Base-by-base conservation (phyloP, 2,888 invertebrate genomes). In the Pollenia angustigena region DNA sequence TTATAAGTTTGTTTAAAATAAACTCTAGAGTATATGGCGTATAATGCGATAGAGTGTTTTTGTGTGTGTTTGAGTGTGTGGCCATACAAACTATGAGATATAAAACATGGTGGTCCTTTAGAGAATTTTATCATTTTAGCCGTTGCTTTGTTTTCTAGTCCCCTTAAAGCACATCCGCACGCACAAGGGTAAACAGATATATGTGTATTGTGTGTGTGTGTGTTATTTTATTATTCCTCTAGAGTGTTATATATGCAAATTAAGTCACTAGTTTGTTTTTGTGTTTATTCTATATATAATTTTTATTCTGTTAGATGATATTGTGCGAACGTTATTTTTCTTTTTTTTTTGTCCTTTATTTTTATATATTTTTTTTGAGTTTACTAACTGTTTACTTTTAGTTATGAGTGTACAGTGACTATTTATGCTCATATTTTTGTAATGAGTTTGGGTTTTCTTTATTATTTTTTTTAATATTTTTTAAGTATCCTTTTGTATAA, bases 221-320 rank as follows among this genome's bases (percentile, higher is more conserved):
- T 40, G 2, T 64, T 69, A 16, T 69, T 8, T 91, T 90, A 90
- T 64, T 90, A 89, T 89, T 91, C 88, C 91, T 91, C 90, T 88
- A 90, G 92, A 90, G 92, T 90, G 90, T 91, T 91, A 90, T 91
- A 90, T 91, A 92, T 92, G 91, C 91, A 91, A 91, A 91, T 91
- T 91, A 91, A 92, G 90, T 90, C 89, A 90, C 90, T 89, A 90
- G 90, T 90, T 90, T 89, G 32, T 72, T 79, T 79, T 78, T 52
- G 14, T 76, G 50, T 18, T 40, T 2, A 32, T 16, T 11, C 8
- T 16, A 14, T 10, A 12, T 16, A 6, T 6, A 44, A 2, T 66
- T 14, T 62, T 40, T 23, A 0, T 18, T 16, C 42, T 62, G 4
- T 16, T 23, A 8, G 40, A 23, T 68, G 23, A 12, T 52, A 44